Base-by-base conservation (phyloP, 1,140 invertebrate species). In the Laodelphax striatellus region DNA sequence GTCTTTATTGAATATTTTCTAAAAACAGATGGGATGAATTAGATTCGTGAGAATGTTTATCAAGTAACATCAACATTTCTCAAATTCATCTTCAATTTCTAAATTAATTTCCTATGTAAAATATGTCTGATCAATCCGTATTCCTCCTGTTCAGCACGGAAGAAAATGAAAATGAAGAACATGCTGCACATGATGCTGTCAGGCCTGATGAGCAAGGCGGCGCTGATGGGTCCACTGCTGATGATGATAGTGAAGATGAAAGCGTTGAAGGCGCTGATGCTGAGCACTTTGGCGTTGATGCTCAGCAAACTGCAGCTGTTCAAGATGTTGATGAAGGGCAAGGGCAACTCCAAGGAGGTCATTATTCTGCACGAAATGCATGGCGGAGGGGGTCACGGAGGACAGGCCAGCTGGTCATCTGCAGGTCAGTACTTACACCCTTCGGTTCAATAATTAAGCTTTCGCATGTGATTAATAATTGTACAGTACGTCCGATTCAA, bases 131-230 rank as follows among this genome's bases (percentile, higher is more conserved):
- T 34, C 52, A 38, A 19, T 28, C n/a, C n/a, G n/a, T 13, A 10
- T 5, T 5, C 17, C 8, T 8, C 17, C 52, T 24, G 14, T 38
- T 16, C 41, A 50, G 46, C 53, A 6, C 21, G 53, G 6, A 28
- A 55, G 16, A 28, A 55, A 55, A 16, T 55, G 34, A 61, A 63
- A 17, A 22, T 57, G 52, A 65, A 65, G 42, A 63, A 65, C 53
- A 60, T 65, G 59, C 60, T 65, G 64, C 52, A 60, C 10, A 65
- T 63, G 62, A 62, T 65, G 62, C 55, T 63, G 62, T 63, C 60
- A 43, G 59, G 58, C 5, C 9, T 65, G 42, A 65, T 65, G 62
- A 62, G 62, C 9, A 65, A 65, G 44, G 55, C 59, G 52, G 65
- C 65, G 8, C 38, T 66, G 42, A 57, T 66, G 56, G 63, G 61